A percentile compares a stretch with the other conserved stretches of the same genome.
Evolutionary conservation across 2,888 invertebrate species (phyloP).

Genomic region (Drosophila anomalata): DNA sequence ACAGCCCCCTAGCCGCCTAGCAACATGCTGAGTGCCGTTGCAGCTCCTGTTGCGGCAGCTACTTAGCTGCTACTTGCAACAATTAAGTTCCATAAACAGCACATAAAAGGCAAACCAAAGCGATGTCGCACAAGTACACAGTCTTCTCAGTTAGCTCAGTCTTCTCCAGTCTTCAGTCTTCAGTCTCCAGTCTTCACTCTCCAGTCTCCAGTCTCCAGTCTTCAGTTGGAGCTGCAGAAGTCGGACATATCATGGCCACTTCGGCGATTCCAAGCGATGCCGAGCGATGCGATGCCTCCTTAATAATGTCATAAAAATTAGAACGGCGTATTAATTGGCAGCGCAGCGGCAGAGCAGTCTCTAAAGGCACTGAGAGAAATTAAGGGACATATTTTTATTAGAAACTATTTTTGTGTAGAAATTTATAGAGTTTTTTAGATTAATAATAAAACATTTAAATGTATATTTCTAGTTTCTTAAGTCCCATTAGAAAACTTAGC

Average conservation of each 20-base stretch:
- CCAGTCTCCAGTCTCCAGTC: not conserved
- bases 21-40: constrained; percentile 60
- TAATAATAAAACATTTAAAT: too few species aligned
- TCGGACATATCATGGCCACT: constrained; percentile 37
- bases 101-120: constrained; percentile 71
- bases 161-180: constrained; percentile 2
- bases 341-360: constrained; percentile 37
- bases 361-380: constrained; percentile 6
- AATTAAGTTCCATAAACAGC: constrained; percentile 76
- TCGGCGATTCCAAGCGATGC: constrained; percentile 30
- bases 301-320: constrained; percentile 80
- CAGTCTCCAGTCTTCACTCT: not conserved
- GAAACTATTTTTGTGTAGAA: too few species aligned
- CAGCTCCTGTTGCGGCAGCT: constrained; percentile 13
- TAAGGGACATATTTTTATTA: too few species aligned
- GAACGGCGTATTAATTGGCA: constrained; percentile 79
- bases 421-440: too few species aligned
- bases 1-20: constrained; percentile 38
- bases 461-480: too few species aligned
- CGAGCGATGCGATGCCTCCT: constrained; percentile 65
- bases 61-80: constrained; percentile 47
- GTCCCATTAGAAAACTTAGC: too few species aligned
- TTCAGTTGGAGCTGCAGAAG: not conserved
- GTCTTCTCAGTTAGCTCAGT: not conserved
- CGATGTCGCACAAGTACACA: constrained; percentile 51